phyloP scores from a whole-genome alignment of 2,888 invertebrate genomes.

The Endotricha flammealis region DNA sequence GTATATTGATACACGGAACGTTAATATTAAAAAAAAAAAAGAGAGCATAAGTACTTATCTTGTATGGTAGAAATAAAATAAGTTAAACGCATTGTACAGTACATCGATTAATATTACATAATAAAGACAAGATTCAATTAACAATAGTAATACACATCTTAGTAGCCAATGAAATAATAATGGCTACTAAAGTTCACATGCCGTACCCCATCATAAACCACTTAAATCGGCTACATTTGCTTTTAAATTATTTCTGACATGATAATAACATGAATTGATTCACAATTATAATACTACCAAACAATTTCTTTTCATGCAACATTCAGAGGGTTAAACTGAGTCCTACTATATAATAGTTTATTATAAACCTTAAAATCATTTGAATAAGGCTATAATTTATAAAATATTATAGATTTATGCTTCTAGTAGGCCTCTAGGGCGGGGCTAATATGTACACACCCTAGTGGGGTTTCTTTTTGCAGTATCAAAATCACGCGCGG shows the following conservation, averaged over 20 bases:
- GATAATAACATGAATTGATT: constrained; percentile 69
- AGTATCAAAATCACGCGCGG: constrained; percentile 54
- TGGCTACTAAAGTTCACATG: constrained; percentile 17
- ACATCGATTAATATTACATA: too few relatives aligned
- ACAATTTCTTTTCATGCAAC: constrained; percentile 43
- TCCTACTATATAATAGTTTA: too few relatives aligned
- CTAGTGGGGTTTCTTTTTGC: constrained; percentile 37
- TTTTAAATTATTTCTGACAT: constrained; percentile 67
- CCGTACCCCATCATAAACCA: constrained; percentile 45
- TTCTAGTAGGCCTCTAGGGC: too few relatives aligned
- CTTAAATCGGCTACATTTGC: constrained; percentile 39
- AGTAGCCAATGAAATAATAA: constrained; percentile 2
- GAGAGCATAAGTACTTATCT: too few relatives aligned
- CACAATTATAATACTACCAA: constrained; percentile 59
- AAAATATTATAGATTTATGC: too few relatives aligned
- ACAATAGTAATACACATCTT: constrained; percentile 4
- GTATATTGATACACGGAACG: too few relatives aligned
- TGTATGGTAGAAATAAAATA: too few relatives aligned
- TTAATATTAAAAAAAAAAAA: too few relatives aligned
- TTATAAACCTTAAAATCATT: too few relatives aligned
- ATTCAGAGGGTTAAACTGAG: constrained; percentile 10
- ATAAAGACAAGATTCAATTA: too few relatives aligned
- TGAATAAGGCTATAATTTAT: too few relatives aligned
- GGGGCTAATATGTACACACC: constrained; percentile 50
- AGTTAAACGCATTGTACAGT: too few relatives aligned